Base-by-base conservation (phyloP, 2,113 vertebrate species). In the Rhineura floridana region DNA sequence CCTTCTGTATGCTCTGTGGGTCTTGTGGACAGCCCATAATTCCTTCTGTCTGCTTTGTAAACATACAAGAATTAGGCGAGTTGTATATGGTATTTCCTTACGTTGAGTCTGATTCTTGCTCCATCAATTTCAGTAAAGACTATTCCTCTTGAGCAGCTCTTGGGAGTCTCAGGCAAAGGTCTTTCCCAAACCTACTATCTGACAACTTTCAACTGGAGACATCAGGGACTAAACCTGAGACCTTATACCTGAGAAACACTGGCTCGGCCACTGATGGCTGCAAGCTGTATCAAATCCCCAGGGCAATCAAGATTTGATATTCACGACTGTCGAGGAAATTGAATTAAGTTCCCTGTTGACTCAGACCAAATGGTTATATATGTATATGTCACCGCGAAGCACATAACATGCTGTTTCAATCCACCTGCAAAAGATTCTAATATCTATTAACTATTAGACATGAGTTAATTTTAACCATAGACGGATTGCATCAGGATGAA, bases 371-470 rank as follows among this genome's bases (percentile, higher is more conserved):
- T 75, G 70, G 25, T 25, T 78, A 48, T 50, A 46, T 78, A 59
- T 73, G 28, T 48, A 28, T 17, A 39, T 36, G 28, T 50, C 46
- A 78, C 75, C 25, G 36, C 5, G 12, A 39, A 52, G 76, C 46
- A 28, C 46, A 36, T 59, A 65, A 77, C 25, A 50, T 67, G 21
- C 25, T 75, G 21, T 78, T 52, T 25, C 62, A 21, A 17, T 81
- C 83, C 84, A 84, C 65, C 48, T 80, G 39, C 36, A 90, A 77
- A 83, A 17, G 75, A 92, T 7, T 52, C 76, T 8, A 72, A 6
- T 50, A 42, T 83, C 15, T 59, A 59, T 82, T 78, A 83, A 86
- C 73, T 39, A 59, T 62, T 83, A 2, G 23, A 42, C 0, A 1
- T 69, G 69, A 15, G 30, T n/a, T 10, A 59, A 76, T 86, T 87